Evolutionary conservation across 92 coral and sea anemone genomes (phyloP).

Genomic region (Paragorgia papillata): DNA sequence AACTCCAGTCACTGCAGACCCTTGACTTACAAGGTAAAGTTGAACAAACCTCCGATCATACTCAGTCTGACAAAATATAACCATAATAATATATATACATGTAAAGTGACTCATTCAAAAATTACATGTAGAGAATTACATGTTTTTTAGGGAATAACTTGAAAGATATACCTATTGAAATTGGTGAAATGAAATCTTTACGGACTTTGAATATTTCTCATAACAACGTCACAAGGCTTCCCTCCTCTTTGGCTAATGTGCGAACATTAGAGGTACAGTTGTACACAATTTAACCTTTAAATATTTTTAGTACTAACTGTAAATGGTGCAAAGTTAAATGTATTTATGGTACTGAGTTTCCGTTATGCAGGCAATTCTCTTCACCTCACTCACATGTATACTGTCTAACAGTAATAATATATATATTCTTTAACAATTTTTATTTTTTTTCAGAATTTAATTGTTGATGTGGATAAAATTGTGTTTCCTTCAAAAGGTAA

Average conservation of each 20-base stretch:
- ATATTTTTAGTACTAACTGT: no score
- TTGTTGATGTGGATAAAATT: constrained; percentile 71
- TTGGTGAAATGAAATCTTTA: constrained; percentile 78
- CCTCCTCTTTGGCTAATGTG: constrained; percentile 75
- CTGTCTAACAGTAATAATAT: no score
- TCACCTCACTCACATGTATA: background rate
- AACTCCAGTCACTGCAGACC: constrained; percentile 70
- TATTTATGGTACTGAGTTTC: no score
- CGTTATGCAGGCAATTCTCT: background rate
- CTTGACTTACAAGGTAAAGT: constrained; percentile 83
- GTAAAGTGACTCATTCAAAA: no score
- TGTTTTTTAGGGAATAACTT: constrained; percentile 76
- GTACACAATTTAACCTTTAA: background rate
- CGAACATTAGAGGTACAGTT: constrained; percentile 77
- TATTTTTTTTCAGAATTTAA: constrained; percentile 64
- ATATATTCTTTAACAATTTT: no score
- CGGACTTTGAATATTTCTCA: constrained; percentile 77
- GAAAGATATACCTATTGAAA: constrained; percentile 74
- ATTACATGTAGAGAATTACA: no score
- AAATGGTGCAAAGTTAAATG: no score
- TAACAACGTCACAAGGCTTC: constrained; percentile 71
- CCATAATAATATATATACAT: no score
- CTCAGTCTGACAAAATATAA: no score
- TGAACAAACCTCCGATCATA: background rate
- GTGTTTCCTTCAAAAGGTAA: constrained; percentile 88